phyloP scores from a whole-genome alignment of 2,113 vertebrate genomes.

The Diglossa brunneiventris region DNA sequence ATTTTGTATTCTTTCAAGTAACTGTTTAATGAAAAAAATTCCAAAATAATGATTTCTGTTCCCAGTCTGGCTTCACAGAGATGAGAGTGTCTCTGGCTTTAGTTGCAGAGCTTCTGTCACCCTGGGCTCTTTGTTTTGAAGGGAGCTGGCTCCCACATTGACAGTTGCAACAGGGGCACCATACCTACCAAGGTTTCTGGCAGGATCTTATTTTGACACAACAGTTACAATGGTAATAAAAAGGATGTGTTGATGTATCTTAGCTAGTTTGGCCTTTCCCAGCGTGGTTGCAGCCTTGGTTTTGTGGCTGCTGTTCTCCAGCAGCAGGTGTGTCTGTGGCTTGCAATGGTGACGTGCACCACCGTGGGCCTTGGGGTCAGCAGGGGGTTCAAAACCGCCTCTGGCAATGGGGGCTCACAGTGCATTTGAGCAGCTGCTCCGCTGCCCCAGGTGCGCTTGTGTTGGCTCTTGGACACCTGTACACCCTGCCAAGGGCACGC shows the following conservation, averaged over 20 bases:
- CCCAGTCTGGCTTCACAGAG: background rate
- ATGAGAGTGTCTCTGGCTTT: background rate
- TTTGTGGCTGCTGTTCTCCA: background rate
- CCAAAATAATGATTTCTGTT: background rate
- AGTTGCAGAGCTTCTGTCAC: background rate
- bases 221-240: background rate
- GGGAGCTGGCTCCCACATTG: background rate
- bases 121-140: background rate
- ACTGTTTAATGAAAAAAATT: background rate
- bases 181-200: background rate
- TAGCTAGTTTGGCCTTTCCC: background rate
- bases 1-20: background rate
- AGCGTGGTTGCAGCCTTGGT: background rate
- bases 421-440: background rate
- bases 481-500: background rate
- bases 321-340: background rate
- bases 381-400: background rate
- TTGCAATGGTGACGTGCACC: background rate
- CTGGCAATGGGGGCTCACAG: background rate
- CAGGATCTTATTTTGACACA: background rate
- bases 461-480: background rate
- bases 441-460: background rate
- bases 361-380: background rate
- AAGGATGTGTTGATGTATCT: background rate
- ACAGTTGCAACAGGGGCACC: background rate